Percentiles rank a stretch among this genome's conserved stretches.
These are phyloP conservation scores for Nymphicus hollandicus DNA, from an alignment of 2,113 vertebrate species.

Conservation along the genomic window DNA sequence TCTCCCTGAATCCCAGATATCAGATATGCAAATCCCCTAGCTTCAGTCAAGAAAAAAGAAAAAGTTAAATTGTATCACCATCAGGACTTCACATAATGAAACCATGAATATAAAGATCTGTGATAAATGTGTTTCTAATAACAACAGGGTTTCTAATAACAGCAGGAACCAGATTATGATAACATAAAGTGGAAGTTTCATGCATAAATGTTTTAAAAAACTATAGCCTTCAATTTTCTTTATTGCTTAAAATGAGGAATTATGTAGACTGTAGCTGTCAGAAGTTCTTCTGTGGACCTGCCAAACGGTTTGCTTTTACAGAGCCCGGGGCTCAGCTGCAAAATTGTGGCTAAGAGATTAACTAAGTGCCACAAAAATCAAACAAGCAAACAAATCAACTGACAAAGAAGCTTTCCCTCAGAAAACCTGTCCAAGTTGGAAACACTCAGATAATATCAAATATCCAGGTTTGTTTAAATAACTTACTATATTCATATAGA, in stretches of 20 bases:
- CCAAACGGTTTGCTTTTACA: background rate
- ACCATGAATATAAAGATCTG: slow-evolving; percentile 35
- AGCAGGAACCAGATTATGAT: slow-evolving; percentile 27
- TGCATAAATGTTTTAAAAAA: background rate
- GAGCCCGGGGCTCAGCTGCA: background rate
- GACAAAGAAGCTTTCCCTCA: background rate
- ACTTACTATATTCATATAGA: background rate
- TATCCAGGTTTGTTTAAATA: background rate
- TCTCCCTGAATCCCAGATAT: slow-evolving; percentile 32
- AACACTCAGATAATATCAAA: background rate
- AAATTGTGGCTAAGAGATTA: background rate
- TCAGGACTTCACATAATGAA: slow-evolving; percentile 38
- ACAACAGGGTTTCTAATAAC: background rate
- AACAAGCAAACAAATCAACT: background rate
- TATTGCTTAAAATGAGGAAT: background rate
- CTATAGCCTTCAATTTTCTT: background rate
- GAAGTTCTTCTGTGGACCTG: background rate
- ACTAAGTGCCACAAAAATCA: background rate
- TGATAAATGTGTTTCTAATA: slow-evolving; percentile 51
- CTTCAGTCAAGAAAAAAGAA: slow-evolving; percentile 28
- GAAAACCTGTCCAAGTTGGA: background rate
- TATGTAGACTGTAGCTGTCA: background rate
- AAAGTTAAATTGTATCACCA: slow-evolving; percentile 34
- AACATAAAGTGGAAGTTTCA: background rate
- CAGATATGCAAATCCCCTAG: slow-evolving; percentile 43